Evolutionary conservation across 2,113 vertebrate species (phyloP).

Genomic region (Phyllopteryx taeniolatus): DNA sequence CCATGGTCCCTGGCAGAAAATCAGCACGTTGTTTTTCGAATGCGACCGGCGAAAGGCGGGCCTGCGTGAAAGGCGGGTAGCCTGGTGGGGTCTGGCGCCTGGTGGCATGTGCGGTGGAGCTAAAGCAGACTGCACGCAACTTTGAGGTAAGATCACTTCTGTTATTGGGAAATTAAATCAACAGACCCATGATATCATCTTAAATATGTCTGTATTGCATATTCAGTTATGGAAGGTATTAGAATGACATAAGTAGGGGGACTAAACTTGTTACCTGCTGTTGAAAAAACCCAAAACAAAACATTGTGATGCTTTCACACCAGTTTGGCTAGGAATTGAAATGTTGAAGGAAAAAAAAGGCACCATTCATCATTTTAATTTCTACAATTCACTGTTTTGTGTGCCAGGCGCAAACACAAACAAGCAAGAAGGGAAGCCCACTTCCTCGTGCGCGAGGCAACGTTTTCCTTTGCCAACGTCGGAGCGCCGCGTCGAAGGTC

Average conservation of each 20-base stretch:
- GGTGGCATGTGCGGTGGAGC: constrained; percentile 6
- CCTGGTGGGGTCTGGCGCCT: background rate
- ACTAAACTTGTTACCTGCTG: background rate
- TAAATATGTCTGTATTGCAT: background rate
- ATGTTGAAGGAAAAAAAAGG: background rate
- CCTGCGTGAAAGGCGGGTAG: background rate
- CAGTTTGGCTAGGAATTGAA: background rate
- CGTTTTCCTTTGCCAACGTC: constrained; percentile 19
- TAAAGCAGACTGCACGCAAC: background rate
- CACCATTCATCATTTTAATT: no score
- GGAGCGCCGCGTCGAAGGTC: constrained; percentile 35
- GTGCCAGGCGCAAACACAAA: background rate
- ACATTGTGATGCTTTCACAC: background rate
- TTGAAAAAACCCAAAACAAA: background rate
- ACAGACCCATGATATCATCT: background rate
- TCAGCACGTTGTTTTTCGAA: constrained; percentile 39
- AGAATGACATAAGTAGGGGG: background rate
- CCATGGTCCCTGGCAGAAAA: constrained; percentile 61
- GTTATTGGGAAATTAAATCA: background rate
- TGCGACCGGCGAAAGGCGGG: constrained; percentile 24
- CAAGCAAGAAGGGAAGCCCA: constrained; percentile 28
- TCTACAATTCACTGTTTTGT: background rate
- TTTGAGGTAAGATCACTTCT: constrained; percentile 1
- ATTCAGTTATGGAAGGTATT: background rate
- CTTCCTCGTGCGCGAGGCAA: constrained; percentile 52